Conservation (phyloP, 2,888 invertebrate species). For the Dexiosoma caninum region DNA sequence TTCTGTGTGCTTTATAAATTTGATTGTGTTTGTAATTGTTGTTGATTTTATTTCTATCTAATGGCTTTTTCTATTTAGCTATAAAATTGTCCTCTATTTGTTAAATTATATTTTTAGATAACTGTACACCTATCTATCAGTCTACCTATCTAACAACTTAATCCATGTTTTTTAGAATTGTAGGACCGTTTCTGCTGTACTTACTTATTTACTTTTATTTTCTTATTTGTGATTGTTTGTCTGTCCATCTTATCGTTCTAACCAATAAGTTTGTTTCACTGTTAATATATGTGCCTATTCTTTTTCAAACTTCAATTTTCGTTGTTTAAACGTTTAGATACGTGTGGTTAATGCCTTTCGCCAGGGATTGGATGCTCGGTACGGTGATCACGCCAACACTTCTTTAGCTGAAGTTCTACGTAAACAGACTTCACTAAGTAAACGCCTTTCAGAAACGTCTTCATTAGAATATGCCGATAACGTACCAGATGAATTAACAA, state of each 20-base stretch:
- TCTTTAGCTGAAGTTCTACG: slow-evolving; percentile 95
- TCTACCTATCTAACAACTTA: background rate
- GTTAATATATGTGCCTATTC: slow-evolving; percentile 31
- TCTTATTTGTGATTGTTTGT: slow-evolving; percentile 55
- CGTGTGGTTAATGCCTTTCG: slow-evolving; percentile 99
- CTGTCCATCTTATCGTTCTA: slow-evolving; percentile 43
- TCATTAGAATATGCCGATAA: slow-evolving; percentile 95
- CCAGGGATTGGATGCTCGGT: slow-evolving; percentile 97
- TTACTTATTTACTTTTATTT: slow-evolving; percentile 51
- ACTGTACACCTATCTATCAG: background rate
- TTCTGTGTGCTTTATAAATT: slow-evolving; percentile 20
- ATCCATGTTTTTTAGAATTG: background rate
- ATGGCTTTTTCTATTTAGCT: background rate
- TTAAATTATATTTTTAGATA: background rate
- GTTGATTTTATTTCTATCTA: background rate
- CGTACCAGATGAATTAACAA: slow-evolving; percentile 91
- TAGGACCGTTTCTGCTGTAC: slow-evolving; percentile 67
- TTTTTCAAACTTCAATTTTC: slow-evolving; percentile 46
- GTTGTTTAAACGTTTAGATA: slow-evolving; percentile 84
- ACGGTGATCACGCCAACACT: slow-evolving; percentile 93
- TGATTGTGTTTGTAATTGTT: slow-evolving; percentile 21
- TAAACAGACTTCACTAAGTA: slow-evolving; percentile 94
- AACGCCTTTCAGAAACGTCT: slow-evolving; percentile 94
- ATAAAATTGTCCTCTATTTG: background rate
- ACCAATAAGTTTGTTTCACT: slow-evolving; percentile 42